Base-by-base conservation (phyloP, 2,797 vertebrate genomes). In the Pseudomugil tenellus region DNA sequence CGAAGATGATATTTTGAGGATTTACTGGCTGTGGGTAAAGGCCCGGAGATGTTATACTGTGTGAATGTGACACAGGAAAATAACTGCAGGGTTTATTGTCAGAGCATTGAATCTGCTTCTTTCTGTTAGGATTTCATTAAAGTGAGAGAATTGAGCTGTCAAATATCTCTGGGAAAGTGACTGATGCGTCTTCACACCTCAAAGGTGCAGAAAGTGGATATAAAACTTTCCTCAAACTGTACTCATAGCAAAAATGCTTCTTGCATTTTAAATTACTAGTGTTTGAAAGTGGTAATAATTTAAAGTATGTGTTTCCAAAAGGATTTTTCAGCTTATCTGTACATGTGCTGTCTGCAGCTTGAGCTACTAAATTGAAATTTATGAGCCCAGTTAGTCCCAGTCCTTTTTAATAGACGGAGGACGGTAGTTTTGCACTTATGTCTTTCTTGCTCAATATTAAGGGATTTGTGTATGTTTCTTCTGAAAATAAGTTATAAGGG, bases 101-200 rank as follows among this genome's bases (percentile, higher is more conserved):
- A 72, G 72, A 80, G 80, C 70, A 79, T 84, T 81, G 64, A 83
- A 91, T 89, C 84, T 62, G 80, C 54, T 72, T 76, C 86, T 89
- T 84, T 81, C 79, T 67, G 67, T 69, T 76, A 53, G 64, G 72
- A 89, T 90, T 91, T 92, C 81, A 91, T 92, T 89, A 89, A 79
- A 90, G 75, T 84, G 76, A 82, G 79, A 89, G 76, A 91, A 89
- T 81, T 37, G 58, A 70, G 61, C 77, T 89, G 85, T 87, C 85
- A 77, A 66, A 81, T 58, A 25, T 60, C 67, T 73, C 61, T 70
- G 53, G 63, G 80, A 71, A 80, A 80, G 78, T 92, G 87, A 91
- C 79, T 76, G 84, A 92, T 90, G 84, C 83, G 70, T 79, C 77
- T 64, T 64, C 12, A 21, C 73, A 48, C 52, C 76, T 80, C 68